phyloP scores from a whole-genome alignment of 2,888 invertebrate genomes.

The Mythimna lalbum region DNA sequence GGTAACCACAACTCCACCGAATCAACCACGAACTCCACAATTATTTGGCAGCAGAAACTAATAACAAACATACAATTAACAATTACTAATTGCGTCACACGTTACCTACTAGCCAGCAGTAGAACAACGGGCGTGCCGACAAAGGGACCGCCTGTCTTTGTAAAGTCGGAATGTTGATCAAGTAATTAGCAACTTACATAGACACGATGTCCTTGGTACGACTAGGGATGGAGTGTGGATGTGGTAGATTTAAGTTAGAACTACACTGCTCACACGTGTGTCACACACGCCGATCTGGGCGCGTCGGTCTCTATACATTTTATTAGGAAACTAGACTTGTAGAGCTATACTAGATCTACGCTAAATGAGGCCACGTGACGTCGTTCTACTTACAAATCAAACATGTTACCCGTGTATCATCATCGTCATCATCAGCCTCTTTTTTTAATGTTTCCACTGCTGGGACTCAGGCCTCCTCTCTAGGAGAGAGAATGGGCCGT shows the following conservation, averaged over 20 bases:
- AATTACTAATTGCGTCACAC: slow-evolving; percentile 63
- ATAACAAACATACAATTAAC: slow-evolving; percentile 43
- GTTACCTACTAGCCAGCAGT: slow-evolving; percentile 50
- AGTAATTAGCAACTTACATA: slow-evolving; percentile 85
- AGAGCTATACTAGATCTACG: too few relatives aligned
- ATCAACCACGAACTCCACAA: background rate
- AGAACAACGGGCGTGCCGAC: slow-evolving; percentile 55
- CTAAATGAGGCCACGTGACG: too few relatives aligned
- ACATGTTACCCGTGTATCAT: too few relatives aligned
- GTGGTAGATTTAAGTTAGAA: slow-evolving; percentile 23
- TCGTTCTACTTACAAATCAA: too few relatives aligned
- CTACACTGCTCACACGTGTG: too few relatives aligned
- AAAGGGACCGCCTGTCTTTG: slow-evolving; percentile 79
- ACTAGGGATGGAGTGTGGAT: slow-evolving; percentile 30
- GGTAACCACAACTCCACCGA: background rate
- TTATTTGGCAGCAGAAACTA: slow-evolving; percentile 36
- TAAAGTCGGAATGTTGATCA: slow-evolving; percentile 81
- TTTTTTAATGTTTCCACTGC: too few relatives aligned
- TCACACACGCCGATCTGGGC: too few relatives aligned
- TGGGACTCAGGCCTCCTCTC: too few relatives aligned
- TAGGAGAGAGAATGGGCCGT: too few relatives aligned
- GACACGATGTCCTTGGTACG: slow-evolving; percentile 38
- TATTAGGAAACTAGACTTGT: too few relatives aligned
- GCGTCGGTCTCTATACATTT: too few relatives aligned
- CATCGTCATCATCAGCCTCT: too few relatives aligned